A percentile compares a stretch with the other conserved stretches of the same genome.
Evolutionary conservation across 1,140 invertebrate genomes (phyloP).

Genomic region (Drosophila novamexicana): DNA sequence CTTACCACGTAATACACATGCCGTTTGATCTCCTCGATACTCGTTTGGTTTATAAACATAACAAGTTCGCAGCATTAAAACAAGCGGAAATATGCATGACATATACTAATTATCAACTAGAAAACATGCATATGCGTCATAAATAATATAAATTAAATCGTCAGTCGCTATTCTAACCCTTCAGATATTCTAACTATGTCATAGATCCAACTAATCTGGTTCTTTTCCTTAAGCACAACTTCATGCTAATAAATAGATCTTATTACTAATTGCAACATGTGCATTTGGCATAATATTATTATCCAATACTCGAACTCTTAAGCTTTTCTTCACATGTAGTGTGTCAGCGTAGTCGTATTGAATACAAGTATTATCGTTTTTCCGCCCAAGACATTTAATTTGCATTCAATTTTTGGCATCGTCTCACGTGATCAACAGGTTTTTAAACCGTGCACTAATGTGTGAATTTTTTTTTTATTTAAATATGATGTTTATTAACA

Average conservation of each 20-base stretch:
- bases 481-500: not conserved
- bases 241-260: too few species aligned
- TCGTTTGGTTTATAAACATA: slow-evolving; percentile 35
- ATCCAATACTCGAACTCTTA: too few species aligned
- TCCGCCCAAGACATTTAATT: slow-evolving; percentile 2
- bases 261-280: too few species aligned
- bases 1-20: too few species aligned
- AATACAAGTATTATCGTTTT: too few species aligned
- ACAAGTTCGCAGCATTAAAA: slow-evolving; percentile 33
- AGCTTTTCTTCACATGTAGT: too few species aligned
- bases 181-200: too few species aligned
- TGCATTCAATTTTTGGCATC: not conserved
- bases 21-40: slow-evolving; percentile 12
- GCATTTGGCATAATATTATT: too few species aligned
- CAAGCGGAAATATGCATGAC: slow-evolving; percentile 31
- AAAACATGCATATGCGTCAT: slow-evolving; percentile 16
- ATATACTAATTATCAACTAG: slow-evolving; percentile 19
- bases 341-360: too few species aligned
- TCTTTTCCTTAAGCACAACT: too few species aligned
- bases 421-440: slow-evolving; percentile 22
- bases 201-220: too few species aligned
- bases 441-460: not conserved
- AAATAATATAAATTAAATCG: slow-evolving; percentile 11
- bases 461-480: not conserved
- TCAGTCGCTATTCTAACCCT: too few species aligned